Conservation (phyloP, 2,113 vertebrate species). For the Agapornis roseicollis region DNA sequence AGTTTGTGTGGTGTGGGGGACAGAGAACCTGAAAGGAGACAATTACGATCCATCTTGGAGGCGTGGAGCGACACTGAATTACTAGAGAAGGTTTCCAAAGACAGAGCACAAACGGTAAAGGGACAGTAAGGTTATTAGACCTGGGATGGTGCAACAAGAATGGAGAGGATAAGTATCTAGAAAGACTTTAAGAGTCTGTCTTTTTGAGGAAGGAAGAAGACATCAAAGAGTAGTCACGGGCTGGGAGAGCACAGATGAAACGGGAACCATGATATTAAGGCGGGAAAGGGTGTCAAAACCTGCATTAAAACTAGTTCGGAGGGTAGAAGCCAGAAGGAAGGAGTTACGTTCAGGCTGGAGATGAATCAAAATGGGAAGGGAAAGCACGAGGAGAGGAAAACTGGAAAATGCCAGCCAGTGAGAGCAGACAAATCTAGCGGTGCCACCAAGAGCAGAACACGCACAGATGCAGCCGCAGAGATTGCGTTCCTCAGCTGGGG, state of each 20-base stretch:
- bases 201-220: neutral
- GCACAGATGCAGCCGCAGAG: accelerated
- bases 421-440: neutral
- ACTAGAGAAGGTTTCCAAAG: neutral
- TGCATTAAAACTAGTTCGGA: neutral
- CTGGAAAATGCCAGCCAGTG: neutral
- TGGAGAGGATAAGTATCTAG: neutral
- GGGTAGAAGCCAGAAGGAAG: neutral
- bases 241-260: neutral
- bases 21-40: neutral
- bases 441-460: neutral
- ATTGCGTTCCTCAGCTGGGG: accelerated
- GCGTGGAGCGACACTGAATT: neutral
- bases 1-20: neutral
- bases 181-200: neutral
- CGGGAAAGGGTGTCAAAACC: neutral
- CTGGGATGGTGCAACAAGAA: neutral
- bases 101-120: neutral
- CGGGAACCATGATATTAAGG: neutral
- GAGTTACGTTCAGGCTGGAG: neutral
- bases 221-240: neutral
- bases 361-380: accelerated
- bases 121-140: neutral
- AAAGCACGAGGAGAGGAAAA: neutral
- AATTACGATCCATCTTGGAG: neutral